Conservation (phyloP, 1,140 invertebrate species). For the Zaprionus lachaisei region DNA sequence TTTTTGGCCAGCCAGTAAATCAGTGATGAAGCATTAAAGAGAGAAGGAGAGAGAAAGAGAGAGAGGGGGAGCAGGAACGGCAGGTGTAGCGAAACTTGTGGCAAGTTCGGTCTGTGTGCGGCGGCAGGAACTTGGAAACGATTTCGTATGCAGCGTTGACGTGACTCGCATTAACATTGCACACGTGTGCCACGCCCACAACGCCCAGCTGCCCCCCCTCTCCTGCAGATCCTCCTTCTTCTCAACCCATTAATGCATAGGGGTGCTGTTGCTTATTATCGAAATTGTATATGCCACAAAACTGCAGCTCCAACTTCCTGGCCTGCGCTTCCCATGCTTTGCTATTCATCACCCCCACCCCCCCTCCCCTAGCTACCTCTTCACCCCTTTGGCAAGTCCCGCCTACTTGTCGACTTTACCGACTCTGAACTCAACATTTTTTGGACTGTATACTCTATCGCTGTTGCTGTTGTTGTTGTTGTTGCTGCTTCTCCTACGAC, state of each 20-base stretch:
- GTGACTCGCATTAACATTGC: conserved; percentile 77
- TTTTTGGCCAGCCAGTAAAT: conserved; percentile 30
- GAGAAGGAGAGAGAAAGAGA: background rate
- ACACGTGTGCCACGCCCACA: conserved; percentile 49
- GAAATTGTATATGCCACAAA: conserved; percentile 80
- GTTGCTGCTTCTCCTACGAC: background rate
- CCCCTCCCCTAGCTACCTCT: conserved; percentile 4
- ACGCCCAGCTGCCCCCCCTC: background rate
- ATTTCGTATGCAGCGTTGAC: conserved; percentile 80
- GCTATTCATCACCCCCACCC: background rate
- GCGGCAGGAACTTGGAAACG: conserved; percentile 62
- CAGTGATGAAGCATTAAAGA: conserved; percentile 3
- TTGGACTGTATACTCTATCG: background rate
- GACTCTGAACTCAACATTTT: conserved; percentile 1
- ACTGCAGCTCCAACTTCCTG: conserved; percentile 67
- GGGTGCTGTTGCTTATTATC: conserved; percentile 75
- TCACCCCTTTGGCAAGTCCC: background rate
- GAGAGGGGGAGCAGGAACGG: background rate
- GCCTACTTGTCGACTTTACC: conserved; percentile 4
- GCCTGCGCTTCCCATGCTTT: background rate
- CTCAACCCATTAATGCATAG: background rate
- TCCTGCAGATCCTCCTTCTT: background rate
- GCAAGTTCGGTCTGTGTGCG: conserved; percentile 15
- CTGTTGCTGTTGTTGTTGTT: background rate
- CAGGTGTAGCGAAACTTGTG: conserved; percentile 29